Evolutionary conservation across 2,113 vertebrate genomes (phyloP).

Genomic region (Grammomys surdaster): DNA sequence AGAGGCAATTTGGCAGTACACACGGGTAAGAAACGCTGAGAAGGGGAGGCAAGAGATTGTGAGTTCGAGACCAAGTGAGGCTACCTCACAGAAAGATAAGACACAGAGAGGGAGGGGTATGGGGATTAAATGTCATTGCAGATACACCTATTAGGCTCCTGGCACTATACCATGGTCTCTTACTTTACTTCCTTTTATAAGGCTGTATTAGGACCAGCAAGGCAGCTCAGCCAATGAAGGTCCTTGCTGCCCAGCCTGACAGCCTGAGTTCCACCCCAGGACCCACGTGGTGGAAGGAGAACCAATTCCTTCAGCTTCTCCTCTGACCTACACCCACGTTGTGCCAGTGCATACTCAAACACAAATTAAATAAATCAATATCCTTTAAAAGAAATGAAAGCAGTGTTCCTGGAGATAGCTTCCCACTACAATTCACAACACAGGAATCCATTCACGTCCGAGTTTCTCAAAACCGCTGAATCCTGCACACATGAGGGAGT

Average conservation of each 20-base stretch:
- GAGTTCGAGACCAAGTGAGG: not conserved
- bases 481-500: not conserved
- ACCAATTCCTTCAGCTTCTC: not conserved
- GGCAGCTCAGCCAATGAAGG: not conserved
- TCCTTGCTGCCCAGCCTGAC: not conserved
- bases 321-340: not conserved
- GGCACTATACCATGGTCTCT: not conserved
- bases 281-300: not conserved
- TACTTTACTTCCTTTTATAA: not conserved
- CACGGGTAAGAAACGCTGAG: not conserved
- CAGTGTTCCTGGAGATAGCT: not conserved
- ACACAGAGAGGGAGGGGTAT: not conserved
- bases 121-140: not conserved
- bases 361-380: not conserved
- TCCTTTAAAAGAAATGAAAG: not conserved
- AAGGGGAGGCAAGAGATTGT: not conserved
- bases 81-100: not conserved
- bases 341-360: not conserved
- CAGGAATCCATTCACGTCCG: not conserved
- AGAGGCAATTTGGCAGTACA: not conserved
- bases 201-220: not conserved
- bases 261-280: not conserved
- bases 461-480: not conserved
- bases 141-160: not conserved
- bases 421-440: constrained; percentile 17